A percentile compares a stretch with the other conserved stretches of the same genome.
phyloP scores from a whole-genome alignment of 2,888 invertebrate species.

The Drosophila ezoana region DNA sequence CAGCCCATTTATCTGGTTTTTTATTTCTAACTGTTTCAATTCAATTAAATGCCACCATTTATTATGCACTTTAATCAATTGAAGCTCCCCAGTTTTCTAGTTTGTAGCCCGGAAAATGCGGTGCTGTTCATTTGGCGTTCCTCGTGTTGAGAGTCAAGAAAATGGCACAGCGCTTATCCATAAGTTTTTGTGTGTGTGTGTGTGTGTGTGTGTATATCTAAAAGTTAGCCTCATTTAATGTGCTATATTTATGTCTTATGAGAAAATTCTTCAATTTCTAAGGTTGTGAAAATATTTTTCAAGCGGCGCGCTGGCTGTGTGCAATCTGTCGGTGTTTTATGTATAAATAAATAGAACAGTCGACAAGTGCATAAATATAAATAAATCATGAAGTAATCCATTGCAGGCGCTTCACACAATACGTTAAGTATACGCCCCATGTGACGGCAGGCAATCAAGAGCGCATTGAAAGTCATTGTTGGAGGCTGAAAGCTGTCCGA shows the following conservation, averaged over 20 bases:
- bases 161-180: conserved; percentile 8
- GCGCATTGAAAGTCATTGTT: conserved; percentile 19
- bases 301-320: conserved; percentile 7
- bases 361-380: conserved; percentile 66
- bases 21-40: conserved; percentile 42
- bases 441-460: conserved; percentile 13
- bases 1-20: conserved; percentile 18
- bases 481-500: conserved; percentile 31
- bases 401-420: conserved; percentile 29
- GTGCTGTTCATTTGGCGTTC: conserved; percentile 1
- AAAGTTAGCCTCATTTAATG: conserved; percentile 35
- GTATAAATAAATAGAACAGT: conserved; percentile 65
- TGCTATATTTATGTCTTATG: conserved; percentile 34
- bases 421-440: conserved; percentile 57
- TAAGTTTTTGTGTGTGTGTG: not conserved
- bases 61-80: conserved; percentile 39
- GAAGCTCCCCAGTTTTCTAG: conserved; percentile 26
- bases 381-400: conserved; percentile 69
- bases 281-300: conserved; percentile 62
- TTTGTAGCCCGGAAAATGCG: conserved; percentile 22
- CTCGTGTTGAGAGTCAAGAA: conserved; percentile 7
- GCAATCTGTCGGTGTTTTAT: conserved; percentile 39
- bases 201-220: conserved; percentile 2
- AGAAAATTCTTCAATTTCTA: conserved; percentile 38
- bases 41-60: conserved; percentile 44